Evolutionary conservation across 2,888 invertebrate genomes (phyloP).

Genomic region (Habroteleia sp.): DNA sequence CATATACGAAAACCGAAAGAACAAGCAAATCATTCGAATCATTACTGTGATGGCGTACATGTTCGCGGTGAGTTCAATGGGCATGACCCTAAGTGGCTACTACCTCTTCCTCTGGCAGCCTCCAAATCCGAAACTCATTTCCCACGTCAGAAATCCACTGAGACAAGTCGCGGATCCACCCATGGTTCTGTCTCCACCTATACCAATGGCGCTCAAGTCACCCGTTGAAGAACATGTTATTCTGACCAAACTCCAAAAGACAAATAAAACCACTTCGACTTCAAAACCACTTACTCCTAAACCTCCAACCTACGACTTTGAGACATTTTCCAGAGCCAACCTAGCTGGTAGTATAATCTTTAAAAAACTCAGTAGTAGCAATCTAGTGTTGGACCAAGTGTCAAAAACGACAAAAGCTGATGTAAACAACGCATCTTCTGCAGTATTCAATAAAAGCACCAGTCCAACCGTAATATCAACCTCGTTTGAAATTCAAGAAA

Average conservation of each 20-base stretch:
- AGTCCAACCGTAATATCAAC: background rate
- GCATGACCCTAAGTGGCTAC: constrained; percentile 90
- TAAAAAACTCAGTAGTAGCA: constrained; percentile 16
- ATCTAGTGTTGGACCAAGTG: constrained; percentile 1
- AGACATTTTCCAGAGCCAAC: constrained; percentile 32
- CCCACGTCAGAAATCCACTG: constrained; percentile 19
- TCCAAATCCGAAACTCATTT: constrained; percentile 81
- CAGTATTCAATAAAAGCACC: background rate
- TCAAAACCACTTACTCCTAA: no score
- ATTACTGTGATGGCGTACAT: constrained; percentile 91
- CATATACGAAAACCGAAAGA: constrained; percentile 71
- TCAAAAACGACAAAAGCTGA: background rate
- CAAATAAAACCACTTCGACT: constrained; percentile 17
- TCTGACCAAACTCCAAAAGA: constrained; percentile 5
- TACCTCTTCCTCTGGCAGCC: constrained; percentile 92
- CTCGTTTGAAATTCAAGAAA: constrained; percentile 3
- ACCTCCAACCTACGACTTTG: constrained; percentile 32
- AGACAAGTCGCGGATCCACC: constrained; percentile 31
- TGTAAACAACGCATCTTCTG: background rate
- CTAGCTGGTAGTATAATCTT: constrained; percentile 10
- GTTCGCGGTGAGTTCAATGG: constrained; percentile 92
- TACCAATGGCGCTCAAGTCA: constrained; percentile 32
- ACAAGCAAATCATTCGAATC: constrained; percentile 83
- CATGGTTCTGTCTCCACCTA: constrained; percentile 1
- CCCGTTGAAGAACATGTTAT: constrained; percentile 31